Percentiles rank a stretch among this genome's conserved stretches.
Conservation (phyloP, 2,797 vertebrate genomes). For the Pseudochaenichthys georgianus region DNA sequence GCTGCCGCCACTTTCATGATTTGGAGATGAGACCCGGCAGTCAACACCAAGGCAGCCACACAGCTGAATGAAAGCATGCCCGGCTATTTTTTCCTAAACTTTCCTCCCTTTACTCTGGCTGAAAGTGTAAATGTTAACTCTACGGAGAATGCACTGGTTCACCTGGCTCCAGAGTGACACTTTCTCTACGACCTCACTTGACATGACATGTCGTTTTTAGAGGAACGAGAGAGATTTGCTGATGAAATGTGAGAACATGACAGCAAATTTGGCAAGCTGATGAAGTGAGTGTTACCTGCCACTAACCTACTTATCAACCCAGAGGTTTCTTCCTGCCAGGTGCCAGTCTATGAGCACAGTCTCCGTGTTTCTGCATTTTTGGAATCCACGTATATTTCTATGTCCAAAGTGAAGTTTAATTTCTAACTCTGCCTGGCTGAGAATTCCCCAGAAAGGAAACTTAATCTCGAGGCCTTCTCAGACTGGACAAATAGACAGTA, state of each 20-base stretch:
- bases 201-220: conserved; percentile 54
- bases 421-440: conserved; percentile 73
- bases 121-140: conserved; percentile 48
- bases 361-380: too few relatives aligned
- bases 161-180: conserved; percentile 39
- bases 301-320: conserved; percentile 62
- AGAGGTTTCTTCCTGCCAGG: conserved; percentile 50
- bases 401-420: conserved; percentile 66
- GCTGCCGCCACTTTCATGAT: conserved; percentile 62
- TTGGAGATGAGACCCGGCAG: conserved; percentile 51
- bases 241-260: conserved; percentile 54
- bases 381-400: conserved; percentile 40
- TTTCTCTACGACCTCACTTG: conserved; percentile 41
- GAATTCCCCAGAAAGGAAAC: conserved; percentile 84
- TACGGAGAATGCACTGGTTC: conserved; percentile 11
- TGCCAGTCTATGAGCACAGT: conserved; percentile 42
- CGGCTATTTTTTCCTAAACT: conserved; percentile 15
- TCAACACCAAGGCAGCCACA: conserved; percentile 44
- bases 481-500: conserved; percentile 87
- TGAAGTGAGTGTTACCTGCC: conserved; percentile 54
- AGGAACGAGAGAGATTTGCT: conserved; percentile 38
- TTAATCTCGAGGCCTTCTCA: conserved; percentile 78
- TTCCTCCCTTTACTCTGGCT: conserved; percentile 28
- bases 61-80: conserved; percentile 36
- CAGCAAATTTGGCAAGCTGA: conserved; percentile 44